Evolutionary conservation across 2,113 vertebrate species (phyloP).

Genomic region (Atherinomorus stipes): DNA sequence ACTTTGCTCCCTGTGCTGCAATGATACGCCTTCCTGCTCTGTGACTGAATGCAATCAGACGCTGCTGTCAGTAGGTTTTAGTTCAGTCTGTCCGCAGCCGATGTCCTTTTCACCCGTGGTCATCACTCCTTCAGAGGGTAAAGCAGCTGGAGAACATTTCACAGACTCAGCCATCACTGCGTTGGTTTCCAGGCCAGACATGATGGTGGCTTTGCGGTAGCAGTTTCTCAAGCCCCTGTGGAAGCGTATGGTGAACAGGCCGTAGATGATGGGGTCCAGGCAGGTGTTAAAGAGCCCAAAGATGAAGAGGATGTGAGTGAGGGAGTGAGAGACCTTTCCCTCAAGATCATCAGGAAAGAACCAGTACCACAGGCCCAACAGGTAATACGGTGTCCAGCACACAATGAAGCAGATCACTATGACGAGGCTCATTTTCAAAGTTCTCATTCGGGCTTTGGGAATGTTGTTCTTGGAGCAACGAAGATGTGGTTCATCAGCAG

Average conservation of each 20-base stretch:
- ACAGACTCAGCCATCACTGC: slow-evolving; percentile 1
- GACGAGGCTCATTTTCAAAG: slow-evolving; percentile 86
- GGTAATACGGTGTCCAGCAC: slow-evolving; percentile 87
- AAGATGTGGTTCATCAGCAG: slow-evolving; percentile 73
- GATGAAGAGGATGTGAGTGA: slow-evolving; percentile 86
- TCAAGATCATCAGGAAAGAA: slow-evolving; percentile 85
- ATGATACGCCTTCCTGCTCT: not conserved
- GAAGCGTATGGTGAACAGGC: slow-evolving; percentile 82
- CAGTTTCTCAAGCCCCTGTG: slow-evolving; percentile 39
- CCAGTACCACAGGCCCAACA: slow-evolving; percentile 88
- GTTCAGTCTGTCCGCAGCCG: slow-evolving; percentile 4
- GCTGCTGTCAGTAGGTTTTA: slow-evolving; percentile 4
- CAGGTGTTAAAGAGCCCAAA: slow-evolving; percentile 85
- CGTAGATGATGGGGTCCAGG: slow-evolving; percentile 84
- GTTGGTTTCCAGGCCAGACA: slow-evolving; percentile 19
- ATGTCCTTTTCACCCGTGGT: not conserved
- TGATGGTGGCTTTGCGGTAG: slow-evolving; percentile 7
- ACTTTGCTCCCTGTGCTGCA: slow-evolving; percentile 10
- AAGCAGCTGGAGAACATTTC: slow-evolving; percentile 20
- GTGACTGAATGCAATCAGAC: not conserved
- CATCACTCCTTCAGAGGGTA: not conserved
- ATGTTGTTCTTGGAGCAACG: slow-evolving; percentile 86
- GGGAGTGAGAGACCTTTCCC: slow-evolving; percentile 80
- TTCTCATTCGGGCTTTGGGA: slow-evolving; percentile 84
- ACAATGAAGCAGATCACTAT: slow-evolving; percentile 85